Percentiles rank a stretch among this genome's conserved stretches.
phyloP scores from a whole-genome alignment of 2,113 vertebrate genomes.

The Castor canadensis region DNA sequence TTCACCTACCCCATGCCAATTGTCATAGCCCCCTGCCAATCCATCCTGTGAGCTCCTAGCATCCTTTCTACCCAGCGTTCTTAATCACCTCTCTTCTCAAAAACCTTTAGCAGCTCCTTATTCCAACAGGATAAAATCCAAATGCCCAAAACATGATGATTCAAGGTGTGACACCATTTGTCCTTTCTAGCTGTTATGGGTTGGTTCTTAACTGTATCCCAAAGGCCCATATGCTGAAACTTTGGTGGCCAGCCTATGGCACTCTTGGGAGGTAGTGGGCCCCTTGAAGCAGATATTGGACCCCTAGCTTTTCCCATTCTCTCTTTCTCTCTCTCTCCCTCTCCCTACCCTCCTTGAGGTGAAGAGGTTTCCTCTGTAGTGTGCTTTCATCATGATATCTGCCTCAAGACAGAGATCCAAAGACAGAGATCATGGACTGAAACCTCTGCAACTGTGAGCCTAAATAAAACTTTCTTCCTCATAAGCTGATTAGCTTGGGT shows the following conservation, averaged over 20 bases:
- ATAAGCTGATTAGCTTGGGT: neutral
- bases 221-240: neutral
- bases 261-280: neutral
- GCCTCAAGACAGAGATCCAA: neutral
- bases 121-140: neutral
- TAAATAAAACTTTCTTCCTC: neutral
- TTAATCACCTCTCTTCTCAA: neutral
- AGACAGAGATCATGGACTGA: neutral
- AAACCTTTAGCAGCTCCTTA: neutral
- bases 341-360: neutral
- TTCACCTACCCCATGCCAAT: neutral
- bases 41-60: neutral
- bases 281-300: neutral
- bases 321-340: neutral
- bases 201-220: neutral
- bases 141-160: neutral
- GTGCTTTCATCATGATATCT: neutral
- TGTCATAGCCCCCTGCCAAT: neutral
- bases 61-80: neutral
- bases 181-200: neutral
- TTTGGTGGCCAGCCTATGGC: neutral
- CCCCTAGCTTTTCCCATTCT: neutral
- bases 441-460: neutral
- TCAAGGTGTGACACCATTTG: neutral
- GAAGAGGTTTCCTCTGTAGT: neutral